phyloP scores from a whole-genome alignment of 2,888 invertebrate genomes.

The Dryadula phaetusa region DNA sequence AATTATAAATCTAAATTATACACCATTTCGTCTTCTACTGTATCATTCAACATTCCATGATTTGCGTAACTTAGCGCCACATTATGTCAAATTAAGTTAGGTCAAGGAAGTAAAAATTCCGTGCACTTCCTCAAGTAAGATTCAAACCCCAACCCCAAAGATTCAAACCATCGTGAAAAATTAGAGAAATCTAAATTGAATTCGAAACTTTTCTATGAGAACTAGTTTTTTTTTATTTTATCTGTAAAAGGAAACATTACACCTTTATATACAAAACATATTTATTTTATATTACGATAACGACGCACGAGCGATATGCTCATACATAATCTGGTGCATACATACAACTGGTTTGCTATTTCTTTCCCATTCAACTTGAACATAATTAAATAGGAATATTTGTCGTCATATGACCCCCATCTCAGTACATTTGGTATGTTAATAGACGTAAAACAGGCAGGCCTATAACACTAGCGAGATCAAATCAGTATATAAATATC shows the following conservation, averaged over 20 bases:
- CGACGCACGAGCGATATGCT: conserved; percentile 33
- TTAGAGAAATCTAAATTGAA: no score
- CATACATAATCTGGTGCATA: conserved; percentile 41
- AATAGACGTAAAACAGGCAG: conserved; percentile 7
- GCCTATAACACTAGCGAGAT: conserved; percentile 52
- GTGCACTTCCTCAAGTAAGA: no score
- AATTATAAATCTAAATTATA: no score
- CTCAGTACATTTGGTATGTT: conserved; percentile 1
- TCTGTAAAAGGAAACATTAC: conserved; percentile 5
- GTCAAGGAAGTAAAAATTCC: no score
- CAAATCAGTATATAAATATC: conserved; percentile 68
- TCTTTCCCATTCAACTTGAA: conserved; percentile 33
- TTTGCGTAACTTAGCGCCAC: no score
- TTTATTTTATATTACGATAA: conserved; percentile 25
- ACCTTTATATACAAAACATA: conserved; percentile 29
- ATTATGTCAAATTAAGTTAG: no score
- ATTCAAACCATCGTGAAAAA: no score
- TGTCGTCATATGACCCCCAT: conserved; percentile 35
- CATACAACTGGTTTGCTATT: conserved; percentile 38
- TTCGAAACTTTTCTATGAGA: no score
- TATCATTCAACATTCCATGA: no score
- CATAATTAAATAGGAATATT: conserved; percentile 39
- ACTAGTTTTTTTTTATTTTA: no score
- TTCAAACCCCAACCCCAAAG: no score
- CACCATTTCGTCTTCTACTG: no score